These are phyloP conservation scores for Eulacestoma nigropectus DNA, from an alignment of 2,113 vertebrate genomes.

Conservation along the genomic window DNA sequence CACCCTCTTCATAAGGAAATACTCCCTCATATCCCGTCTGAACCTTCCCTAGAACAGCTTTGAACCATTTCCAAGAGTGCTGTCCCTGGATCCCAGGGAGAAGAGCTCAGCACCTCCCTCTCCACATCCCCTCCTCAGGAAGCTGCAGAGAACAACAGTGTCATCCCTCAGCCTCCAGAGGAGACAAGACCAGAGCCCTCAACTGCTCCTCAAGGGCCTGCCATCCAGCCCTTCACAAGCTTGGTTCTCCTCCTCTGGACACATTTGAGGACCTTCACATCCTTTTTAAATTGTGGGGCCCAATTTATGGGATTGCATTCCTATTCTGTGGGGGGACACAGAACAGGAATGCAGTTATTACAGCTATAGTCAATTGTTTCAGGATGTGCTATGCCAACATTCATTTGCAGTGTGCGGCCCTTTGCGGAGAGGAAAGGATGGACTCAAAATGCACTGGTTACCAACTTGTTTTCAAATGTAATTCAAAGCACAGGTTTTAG, in stretches of 20 bases:
- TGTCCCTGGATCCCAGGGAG: background rate
- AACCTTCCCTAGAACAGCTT: background rate
- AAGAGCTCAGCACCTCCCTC: background rate
- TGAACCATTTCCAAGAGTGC: background rate
- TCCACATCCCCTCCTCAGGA: background rate
- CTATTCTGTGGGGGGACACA: background rate
- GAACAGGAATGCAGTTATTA: background rate
- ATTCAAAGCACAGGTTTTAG: background rate
- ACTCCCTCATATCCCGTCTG: background rate
- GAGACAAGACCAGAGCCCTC: background rate
- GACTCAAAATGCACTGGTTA: background rate
- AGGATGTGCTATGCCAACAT: background rate
- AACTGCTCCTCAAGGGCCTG: background rate
- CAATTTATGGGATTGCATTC: background rate
- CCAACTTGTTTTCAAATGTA: background rate
- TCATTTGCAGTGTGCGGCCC: accelerated
- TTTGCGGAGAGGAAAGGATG: background rate
- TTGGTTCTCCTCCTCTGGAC: background rate
- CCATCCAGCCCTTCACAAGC: background rate
- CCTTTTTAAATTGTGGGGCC: background rate
- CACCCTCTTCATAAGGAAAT: background rate
- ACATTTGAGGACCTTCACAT: background rate
- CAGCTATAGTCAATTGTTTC: background rate
- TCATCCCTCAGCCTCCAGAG: background rate
- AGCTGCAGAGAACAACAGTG: background rate